Conservation (phyloP, 1,140 invertebrate species). For the Samia ricini region DNA sequence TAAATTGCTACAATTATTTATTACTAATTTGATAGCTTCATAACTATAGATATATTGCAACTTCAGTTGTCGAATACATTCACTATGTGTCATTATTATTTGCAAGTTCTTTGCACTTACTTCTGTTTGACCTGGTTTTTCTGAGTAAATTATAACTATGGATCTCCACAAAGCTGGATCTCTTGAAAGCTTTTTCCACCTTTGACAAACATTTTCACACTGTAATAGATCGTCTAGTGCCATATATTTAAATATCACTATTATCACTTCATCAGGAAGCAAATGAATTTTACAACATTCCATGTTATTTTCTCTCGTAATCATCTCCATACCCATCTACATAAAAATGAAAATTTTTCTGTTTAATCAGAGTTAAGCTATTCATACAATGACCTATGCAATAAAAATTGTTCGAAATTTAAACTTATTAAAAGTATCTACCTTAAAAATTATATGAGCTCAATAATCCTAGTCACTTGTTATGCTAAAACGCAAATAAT, state of each 20-base stretch:
- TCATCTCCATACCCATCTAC: not conserved
- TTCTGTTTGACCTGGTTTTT: slow-evolving; percentile 55
- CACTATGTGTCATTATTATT: slow-evolving; percentile 48
- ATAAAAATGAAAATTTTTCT: not conserved
- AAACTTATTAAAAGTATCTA: not conserved
- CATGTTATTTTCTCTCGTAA: not conserved
- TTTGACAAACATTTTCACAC: slow-evolving; percentile 53
- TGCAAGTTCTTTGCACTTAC: slow-evolving; percentile 50
- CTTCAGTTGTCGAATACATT: slow-evolving; percentile 49
- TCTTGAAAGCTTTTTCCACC: slow-evolving; percentile 53
- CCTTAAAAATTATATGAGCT: not conserved
- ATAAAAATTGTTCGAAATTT: not conserved
- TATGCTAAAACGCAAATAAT: not conserved
- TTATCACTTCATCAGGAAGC: slow-evolving; percentile 66
- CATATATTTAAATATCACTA: slow-evolving; percentile 62
- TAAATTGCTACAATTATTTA: slow-evolving; percentile 55
- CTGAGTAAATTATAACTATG: slow-evolving; percentile 55
- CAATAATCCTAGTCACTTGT: not conserved
- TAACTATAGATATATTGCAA: slow-evolving; percentile 69
- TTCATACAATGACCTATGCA: too few relatives aligned
- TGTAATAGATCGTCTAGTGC: slow-evolving; percentile 48
- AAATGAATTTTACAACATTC: slow-evolving; percentile 31
- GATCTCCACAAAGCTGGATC: slow-evolving; percentile 57
- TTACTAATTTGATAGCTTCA: slow-evolving; percentile 45
- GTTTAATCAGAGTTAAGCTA: not conserved